These are phyloP conservation scores for Paragorgia papillata DNA, from an alignment of 92 coral and sea anemone genomes.

Conservation along the genomic window DNA sequence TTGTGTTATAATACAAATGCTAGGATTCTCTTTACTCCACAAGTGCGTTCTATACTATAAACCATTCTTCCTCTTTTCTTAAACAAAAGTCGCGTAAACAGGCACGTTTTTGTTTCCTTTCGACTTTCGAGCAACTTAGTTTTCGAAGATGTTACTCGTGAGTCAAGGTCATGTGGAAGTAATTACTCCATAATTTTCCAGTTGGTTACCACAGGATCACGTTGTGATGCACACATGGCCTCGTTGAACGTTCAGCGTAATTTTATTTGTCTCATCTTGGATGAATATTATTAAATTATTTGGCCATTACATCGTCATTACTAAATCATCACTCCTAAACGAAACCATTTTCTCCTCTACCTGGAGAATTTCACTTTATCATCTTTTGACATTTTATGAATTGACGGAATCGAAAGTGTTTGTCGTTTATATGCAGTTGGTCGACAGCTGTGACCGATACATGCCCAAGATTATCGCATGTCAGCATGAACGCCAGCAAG, in stretches of 20 bases:
- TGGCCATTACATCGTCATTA: slow-evolving; percentile 35
- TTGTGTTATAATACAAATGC: neutral
- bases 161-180: slow-evolving; percentile 13
- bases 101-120: too few species aligned
- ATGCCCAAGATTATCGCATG: too few species aligned
- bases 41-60: too few species aligned
- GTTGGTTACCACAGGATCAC: neutral
- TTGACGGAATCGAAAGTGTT: too few species aligned
- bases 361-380: too few species aligned
- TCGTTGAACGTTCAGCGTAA: slow-evolving; percentile 7
- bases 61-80: neutral
- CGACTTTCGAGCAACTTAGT: too few species aligned
- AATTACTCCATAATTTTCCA: neutral
- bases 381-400: too few species aligned
- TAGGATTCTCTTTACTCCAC: neutral
- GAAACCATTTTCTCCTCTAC: slow-evolving; percentile 34
- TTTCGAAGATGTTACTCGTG: neutral
- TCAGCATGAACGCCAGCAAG: neutral
- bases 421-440: too few species aligned
- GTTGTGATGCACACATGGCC: neutral
- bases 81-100: too few species aligned
- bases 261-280: slow-evolving; percentile 7
- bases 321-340: slow-evolving; percentile 34
- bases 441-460: too few species aligned
- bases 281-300: slow-evolving; percentile 30